Evolutionary conservation across 2,113 vertebrate species (phyloP).

Genomic region (Balaenoptera acutorostrata): DNA sequence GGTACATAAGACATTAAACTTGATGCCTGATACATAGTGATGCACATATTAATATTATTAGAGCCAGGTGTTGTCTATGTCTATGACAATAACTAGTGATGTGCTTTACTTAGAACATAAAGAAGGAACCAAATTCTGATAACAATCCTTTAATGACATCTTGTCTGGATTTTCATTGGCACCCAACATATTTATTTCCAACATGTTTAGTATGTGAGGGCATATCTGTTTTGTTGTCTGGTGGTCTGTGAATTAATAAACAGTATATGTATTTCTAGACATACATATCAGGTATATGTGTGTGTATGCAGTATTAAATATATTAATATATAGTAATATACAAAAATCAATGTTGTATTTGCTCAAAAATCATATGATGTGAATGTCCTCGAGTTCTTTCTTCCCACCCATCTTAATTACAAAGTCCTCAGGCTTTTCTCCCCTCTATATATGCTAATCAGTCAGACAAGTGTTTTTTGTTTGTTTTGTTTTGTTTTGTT

Average conservation of each 20-base stretch:
- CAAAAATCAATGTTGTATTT: background rate
- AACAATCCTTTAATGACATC: background rate
- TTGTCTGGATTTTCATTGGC: background rate
- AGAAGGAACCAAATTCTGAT: background rate
- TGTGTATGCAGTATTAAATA: background rate
- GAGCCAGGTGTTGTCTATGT: background rate
- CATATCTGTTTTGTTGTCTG: background rate
- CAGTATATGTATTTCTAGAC: background rate
- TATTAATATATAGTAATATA: background rate
- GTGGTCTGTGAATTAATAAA: background rate
- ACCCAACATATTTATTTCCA: background rate
- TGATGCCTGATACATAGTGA: background rate
- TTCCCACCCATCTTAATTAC: background rate
- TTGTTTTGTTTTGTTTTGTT: background rate
- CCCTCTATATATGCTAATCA: background rate
- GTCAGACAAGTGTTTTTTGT: background rate
- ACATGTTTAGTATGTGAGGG: background rate
- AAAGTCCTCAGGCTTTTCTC: background rate
- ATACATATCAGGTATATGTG: accelerated
- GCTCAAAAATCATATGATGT: background rate
- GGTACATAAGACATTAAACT: background rate
- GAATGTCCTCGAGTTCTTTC: background rate
- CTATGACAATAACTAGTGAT: background rate
- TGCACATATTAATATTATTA: background rate
- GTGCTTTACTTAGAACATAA: background rate